Conservation (phyloP, 2,888 invertebrate species). For the Muscina levida region DNA sequence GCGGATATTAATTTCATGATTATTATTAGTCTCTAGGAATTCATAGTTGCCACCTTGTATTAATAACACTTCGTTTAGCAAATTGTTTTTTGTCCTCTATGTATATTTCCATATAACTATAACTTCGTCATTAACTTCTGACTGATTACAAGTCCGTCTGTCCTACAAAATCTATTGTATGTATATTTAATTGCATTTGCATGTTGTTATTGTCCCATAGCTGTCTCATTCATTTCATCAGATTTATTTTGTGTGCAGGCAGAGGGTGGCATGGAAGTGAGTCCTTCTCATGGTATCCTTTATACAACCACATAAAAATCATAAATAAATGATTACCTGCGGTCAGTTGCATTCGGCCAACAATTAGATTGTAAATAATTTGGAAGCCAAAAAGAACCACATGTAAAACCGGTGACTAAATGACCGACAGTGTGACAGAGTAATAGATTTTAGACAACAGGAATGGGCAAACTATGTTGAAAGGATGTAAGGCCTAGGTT, state of each 20-base stretch:
- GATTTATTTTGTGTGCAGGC: constrained; percentile 7
- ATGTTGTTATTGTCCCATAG: constrained; percentile 1
- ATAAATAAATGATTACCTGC: constrained; percentile 38
- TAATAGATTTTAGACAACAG: no score
- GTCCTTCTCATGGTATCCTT: neutral
- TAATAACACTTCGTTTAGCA: constrained; percentile 24
- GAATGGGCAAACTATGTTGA: no score
- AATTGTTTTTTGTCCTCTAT: neutral
- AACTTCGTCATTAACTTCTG: constrained; percentile 23
- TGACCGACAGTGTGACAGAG: no score
- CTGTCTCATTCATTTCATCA: neutral
- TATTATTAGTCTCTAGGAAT: neutral
- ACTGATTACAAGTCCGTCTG: no score
- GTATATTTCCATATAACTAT: constrained; percentile 1
- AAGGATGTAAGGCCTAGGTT: neutral
- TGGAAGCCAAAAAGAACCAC: neutral
- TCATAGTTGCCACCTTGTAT: constrained; percentile 23
- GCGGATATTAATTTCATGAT: no score
- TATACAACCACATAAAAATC: constrained; percentile 31
- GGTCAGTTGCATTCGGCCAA: neutral
- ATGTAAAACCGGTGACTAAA: no score
- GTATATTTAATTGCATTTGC: constrained; percentile 48
- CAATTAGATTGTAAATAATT: constrained; percentile 15
- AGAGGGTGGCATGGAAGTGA: no score
- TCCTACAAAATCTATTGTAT: no score